phyloP scores from a whole-genome alignment of 2,113 vertebrate species.

The Macquaria ambigua region DNA sequence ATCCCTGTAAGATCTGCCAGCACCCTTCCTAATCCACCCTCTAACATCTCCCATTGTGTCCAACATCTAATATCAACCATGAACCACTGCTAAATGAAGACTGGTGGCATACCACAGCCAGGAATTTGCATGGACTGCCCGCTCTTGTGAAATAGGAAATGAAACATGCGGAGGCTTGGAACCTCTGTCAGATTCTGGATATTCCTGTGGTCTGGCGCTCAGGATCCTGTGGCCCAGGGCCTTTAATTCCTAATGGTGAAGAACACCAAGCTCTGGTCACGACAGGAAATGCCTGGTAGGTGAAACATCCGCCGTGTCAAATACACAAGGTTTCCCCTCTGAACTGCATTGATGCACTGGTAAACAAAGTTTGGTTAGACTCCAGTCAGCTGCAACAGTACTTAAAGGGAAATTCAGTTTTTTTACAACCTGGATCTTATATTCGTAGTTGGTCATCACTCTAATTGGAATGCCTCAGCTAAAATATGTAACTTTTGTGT shows the following conservation, averaged over 20 bases:
- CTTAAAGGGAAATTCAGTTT: neutral
- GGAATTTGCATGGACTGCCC: slow-evolving; percentile 70
- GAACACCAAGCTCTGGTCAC: slow-evolving; percentile 74
- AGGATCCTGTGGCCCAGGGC: slow-evolving; percentile 61
- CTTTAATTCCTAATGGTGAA: slow-evolving; percentile 72
- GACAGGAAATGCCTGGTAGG: slow-evolving; percentile 79
- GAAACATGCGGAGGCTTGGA: slow-evolving; percentile 68
- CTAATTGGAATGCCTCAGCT: neutral
- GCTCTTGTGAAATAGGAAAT: slow-evolving; percentile 81
- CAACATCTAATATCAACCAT: slow-evolving; percentile 71
- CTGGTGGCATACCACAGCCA: slow-evolving; percentile 63
- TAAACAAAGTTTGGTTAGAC: slow-evolving; percentile 40
- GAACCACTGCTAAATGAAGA: slow-evolving; percentile 61
- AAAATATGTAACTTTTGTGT: neutral
- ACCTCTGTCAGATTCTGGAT: slow-evolving; percentile 64
- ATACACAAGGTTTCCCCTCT: slow-evolving; percentile 26
- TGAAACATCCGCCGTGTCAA: slow-evolving; percentile 74
- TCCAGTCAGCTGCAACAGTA: slow-evolving; percentile 2
- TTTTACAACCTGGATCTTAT: neutral
- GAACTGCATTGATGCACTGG: slow-evolving; percentile 10
- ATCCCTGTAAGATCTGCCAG: slow-evolving; percentile 57
- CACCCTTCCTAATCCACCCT: slow-evolving; percentile 53
- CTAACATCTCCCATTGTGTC: slow-evolving; percentile 65
- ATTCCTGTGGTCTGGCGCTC: slow-evolving; percentile 79
- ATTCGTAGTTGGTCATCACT: neutral